Evolutionary conservation across 2,113 vertebrate species (phyloP).

Genomic region (Riparia riparia): DNA sequence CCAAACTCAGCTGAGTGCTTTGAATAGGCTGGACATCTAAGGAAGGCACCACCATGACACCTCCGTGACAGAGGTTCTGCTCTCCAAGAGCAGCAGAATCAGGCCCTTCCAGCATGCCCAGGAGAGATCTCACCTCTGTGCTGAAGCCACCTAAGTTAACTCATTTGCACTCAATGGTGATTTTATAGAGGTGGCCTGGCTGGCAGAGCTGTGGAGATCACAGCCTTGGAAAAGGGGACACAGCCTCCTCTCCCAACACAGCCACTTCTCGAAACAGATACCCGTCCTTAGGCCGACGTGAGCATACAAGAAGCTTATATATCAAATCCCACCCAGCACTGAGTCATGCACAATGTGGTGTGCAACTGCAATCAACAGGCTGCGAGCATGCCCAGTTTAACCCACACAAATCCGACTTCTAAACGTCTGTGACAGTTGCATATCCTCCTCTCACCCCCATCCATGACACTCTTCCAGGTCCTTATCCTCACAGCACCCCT

Average conservation of each 20-base stretch:
- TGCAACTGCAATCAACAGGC: conserved; percentile 53
- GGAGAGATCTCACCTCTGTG: not conserved
- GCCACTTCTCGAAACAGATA: not conserved
- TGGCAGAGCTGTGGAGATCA: not conserved
- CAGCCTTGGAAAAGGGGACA: not conserved
- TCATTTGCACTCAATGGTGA: not conserved
- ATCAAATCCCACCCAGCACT: conserved; percentile 47
- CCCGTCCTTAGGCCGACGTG: not conserved
- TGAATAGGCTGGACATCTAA: not conserved
- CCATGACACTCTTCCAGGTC: conserved; percentile 24
- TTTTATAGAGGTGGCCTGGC: not conserved
- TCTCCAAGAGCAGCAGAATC: not conserved
- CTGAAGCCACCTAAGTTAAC: not conserved
- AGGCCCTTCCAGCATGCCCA: not conserved
- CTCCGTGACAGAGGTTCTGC: fast-evolving
- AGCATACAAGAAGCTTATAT: not conserved
- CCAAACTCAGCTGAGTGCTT: not conserved
- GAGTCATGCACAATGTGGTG: conserved; percentile 22
- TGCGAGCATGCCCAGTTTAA: conserved; percentile 55
- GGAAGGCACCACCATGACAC: not conserved
- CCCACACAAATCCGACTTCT: conserved; percentile 62
- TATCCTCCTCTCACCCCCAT: conserved; percentile 55
- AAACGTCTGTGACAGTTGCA: not conserved
- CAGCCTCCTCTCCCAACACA: not conserved
- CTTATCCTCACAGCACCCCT: conserved; percentile 58